Evolutionary conservation across 2,888 invertebrate genomes (phyloP).

Genomic region (Lasioglossum pauxillum): DNA sequence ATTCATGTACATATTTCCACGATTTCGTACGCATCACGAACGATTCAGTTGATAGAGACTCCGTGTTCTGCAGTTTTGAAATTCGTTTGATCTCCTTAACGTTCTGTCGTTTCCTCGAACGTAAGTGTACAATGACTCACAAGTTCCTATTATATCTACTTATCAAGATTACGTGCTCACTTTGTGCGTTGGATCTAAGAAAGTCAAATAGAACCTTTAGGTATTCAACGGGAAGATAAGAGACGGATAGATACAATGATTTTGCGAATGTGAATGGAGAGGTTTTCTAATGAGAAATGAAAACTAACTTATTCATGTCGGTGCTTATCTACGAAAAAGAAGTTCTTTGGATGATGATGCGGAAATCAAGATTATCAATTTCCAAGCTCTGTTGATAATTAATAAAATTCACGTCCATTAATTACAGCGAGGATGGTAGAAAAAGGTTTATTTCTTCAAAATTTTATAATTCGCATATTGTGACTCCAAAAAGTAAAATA

Average conservation of each 20-base stretch:
- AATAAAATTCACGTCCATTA: neutral
- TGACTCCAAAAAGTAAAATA: no score
- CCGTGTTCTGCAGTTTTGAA: neutral
- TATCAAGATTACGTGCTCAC: conserved; percentile 12
- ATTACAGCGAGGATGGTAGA: no score
- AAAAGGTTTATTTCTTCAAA: no score
- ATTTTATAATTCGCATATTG: no score
- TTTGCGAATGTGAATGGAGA: neutral
- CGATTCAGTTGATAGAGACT: neutral
- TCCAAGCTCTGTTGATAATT: neutral
- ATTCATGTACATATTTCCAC: neutral
- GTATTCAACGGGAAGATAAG: neutral
- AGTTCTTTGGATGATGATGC: neutral
- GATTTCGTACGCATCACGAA: neutral
- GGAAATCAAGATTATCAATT: neutral
- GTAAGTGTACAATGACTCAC: conserved; percentile 12
- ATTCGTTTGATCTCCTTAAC: conserved; percentile 9
- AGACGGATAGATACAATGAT: neutral
- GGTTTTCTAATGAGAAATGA: neutral
- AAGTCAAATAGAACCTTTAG: conserved; percentile 2
- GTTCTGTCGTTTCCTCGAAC: conserved; percentile 10
- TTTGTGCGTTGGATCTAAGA: neutral
- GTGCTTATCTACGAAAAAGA: neutral
- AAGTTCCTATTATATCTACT: conserved; percentile 2
- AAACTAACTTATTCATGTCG: neutral